Base-by-base conservation (phyloP, 2,113 vertebrate genomes). In the Psophia crepitans region DNA sequence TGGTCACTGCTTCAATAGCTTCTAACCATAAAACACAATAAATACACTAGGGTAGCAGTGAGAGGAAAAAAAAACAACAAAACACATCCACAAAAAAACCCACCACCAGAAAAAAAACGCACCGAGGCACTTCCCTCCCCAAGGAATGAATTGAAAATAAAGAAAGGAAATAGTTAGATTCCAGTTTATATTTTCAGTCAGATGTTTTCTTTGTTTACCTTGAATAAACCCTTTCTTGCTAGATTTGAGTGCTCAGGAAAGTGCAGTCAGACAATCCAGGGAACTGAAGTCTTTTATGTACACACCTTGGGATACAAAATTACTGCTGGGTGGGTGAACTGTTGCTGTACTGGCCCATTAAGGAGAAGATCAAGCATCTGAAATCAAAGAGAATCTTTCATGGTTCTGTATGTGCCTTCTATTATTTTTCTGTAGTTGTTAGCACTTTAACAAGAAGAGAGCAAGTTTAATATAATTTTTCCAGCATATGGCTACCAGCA, bases 321-420 rank as follows among this genome's bases (percentile, higher is more conserved):
- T 84, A 8, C 66, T 82, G 46, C 83, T 66, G 64, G 13, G 14
- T 84, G 46, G 8, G 12, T 71, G 64, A 89, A 84, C 60, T 2
- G 1, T 30, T 81, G 77, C 39, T 56, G 48, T 46, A 51, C 46
- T 16, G 9, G 69, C 19, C 69, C 35, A 70, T 12, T 81, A 75
- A 84, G 20, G 44, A 86, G 46, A 75, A 66, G 51, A 81, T 78
- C 68, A 75, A 54, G 51, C 85, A 79, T 49, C 53, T 56, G 71
- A 89, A 96, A 96, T 68, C 64, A 68, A 89, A 94, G 37, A 74
- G 30, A 70, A 33, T 21, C 51, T 92, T 89, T 84, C 35, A 93
- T 48, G 44, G 39, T 60, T 95, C 22, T 64, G 10, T 64, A 60
- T 37, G 33, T 46, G 35, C 15, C 35, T 71, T 71, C 23, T 83